Evolutionary conservation across 2,113 vertebrate genomes (phyloP).

Genomic region (Orycteropus afer): DNA sequence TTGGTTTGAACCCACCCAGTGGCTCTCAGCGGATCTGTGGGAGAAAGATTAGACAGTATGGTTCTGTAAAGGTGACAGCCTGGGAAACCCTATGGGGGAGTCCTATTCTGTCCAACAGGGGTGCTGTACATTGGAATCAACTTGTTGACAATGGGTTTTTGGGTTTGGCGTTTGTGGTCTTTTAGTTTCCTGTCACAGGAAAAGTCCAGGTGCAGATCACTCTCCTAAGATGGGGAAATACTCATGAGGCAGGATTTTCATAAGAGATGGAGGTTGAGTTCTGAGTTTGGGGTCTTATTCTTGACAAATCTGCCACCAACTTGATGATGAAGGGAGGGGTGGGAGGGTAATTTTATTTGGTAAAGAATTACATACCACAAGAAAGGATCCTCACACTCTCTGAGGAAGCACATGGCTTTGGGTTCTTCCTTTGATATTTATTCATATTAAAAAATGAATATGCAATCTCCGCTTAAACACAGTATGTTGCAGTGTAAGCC

Average conservation of each 20-base stretch:
- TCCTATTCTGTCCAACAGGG: not conserved
- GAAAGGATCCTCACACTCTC: not conserved
- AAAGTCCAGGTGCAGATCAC: not conserved
- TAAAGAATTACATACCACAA: not conserved
- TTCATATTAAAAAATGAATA: not conserved
- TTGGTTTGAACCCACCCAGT: not conserved
- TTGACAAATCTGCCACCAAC: not conserved
- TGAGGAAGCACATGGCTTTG: not conserved
- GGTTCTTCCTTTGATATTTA: not conserved
- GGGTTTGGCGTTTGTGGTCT: not conserved
- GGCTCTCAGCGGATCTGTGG: not conserved
- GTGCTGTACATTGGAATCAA: not conserved
- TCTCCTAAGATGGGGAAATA: not conserved
- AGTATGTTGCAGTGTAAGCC: not conserved
- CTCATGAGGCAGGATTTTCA: not conserved
- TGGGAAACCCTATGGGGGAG: too few relatives aligned
- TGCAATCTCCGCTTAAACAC: not conserved
- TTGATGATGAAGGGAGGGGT: not conserved
- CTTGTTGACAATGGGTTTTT: not conserved
- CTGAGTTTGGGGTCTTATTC: not conserved
- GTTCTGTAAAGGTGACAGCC: not conserved
- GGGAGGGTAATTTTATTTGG: not conserved
- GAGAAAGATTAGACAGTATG: not conserved
- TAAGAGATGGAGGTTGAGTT: not conserved
- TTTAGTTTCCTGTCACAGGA: not conserved